Evolutionary conservation across 2,113 vertebrate species (phyloP).

Genomic region (Ibidorhyncha struthersii): DNA sequence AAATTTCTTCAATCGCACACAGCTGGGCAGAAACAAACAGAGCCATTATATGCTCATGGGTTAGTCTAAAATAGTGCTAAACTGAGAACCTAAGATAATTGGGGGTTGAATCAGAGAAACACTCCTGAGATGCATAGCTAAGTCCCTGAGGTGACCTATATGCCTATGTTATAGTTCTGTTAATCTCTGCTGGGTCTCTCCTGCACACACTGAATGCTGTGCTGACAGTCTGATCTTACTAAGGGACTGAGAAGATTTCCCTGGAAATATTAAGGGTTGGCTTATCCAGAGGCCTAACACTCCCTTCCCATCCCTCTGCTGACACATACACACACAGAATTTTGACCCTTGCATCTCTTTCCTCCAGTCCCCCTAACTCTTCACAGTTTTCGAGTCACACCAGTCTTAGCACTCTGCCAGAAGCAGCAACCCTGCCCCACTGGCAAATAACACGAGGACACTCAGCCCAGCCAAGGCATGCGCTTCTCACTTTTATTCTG

Average conservation of each 20-base stretch:
- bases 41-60: background rate
- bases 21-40: background rate
- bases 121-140: background rate
- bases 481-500: constrained; percentile 75
- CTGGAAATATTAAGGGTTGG: background rate
- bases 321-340: background rate
- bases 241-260: background rate
- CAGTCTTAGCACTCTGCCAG: background rate
- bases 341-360: background rate
- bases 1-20: background rate
- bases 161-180: background rate
- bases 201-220: background rate
- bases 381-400: background rate
- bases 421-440: background rate
- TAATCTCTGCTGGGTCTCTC: background rate
- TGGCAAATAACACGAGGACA: constrained; percentile 46
- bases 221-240: background rate
- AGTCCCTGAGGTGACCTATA: background rate
- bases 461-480: constrained; percentile 28
- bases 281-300: background rate
- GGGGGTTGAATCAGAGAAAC: background rate
- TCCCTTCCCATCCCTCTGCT: background rate
- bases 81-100: background rate
- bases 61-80: background rate
- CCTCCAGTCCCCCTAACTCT: background rate